Percentiles rank a stretch among this genome's conserved stretches.
Evolutionary conservation across 2,888 invertebrate genomes (phyloP).

Genomic region (Drosophila bunnanda): DNA sequence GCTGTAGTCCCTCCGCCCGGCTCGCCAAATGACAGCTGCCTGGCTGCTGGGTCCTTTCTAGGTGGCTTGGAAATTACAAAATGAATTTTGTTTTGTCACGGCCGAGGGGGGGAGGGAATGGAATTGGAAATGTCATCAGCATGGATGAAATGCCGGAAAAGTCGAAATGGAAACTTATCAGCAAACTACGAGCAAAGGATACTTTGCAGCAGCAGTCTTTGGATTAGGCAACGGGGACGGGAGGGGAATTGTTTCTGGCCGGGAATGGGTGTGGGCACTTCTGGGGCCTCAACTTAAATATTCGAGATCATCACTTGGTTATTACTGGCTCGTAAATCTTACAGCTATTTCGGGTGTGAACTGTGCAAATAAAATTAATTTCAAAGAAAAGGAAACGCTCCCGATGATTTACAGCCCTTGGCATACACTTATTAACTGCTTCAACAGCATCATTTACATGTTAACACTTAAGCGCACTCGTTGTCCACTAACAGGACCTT

Average conservation of each 20-base stretch:
- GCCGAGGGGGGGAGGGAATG: slow-evolving; percentile 8
- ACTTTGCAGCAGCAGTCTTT: slow-evolving; percentile 37
- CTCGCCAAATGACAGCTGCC: slow-evolving; percentile 67
- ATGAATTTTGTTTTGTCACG: slow-evolving; percentile 74
- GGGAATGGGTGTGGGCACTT: background rate
- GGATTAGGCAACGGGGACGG: slow-evolving; percentile 23
- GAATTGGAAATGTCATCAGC: slow-evolving; percentile 79
- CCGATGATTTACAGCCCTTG: slow-evolving; percentile 70
- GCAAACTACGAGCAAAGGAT: slow-evolving; percentile 71
- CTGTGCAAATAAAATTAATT: slow-evolving; percentile 50
- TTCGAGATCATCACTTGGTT: slow-evolving; percentile 45
- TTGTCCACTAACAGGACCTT: slow-evolving; percentile 53
- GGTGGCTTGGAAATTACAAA: slow-evolving; percentile 75
- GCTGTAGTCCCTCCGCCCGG: background rate
- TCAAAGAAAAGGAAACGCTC: slow-evolving; percentile 53
- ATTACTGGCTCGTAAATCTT: slow-evolving; percentile 51
- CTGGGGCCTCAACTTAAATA: slow-evolving; percentile 22
- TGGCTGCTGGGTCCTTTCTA: slow-evolving; percentile 45
- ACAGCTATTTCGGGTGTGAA: background rate
- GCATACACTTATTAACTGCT: slow-evolving; percentile 76
- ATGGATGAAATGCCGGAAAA: slow-evolving; percentile 82
- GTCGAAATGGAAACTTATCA: slow-evolving; percentile 82
- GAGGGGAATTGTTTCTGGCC: slow-evolving; percentile 1
- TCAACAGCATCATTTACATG: slow-evolving; percentile 81
- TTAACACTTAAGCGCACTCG: slow-evolving; percentile 83